A percentile compares a stretch with the other conserved stretches of the same genome.
Conservation (phyloP, 2,888 invertebrate species). For the Tipula vernalis region DNA sequence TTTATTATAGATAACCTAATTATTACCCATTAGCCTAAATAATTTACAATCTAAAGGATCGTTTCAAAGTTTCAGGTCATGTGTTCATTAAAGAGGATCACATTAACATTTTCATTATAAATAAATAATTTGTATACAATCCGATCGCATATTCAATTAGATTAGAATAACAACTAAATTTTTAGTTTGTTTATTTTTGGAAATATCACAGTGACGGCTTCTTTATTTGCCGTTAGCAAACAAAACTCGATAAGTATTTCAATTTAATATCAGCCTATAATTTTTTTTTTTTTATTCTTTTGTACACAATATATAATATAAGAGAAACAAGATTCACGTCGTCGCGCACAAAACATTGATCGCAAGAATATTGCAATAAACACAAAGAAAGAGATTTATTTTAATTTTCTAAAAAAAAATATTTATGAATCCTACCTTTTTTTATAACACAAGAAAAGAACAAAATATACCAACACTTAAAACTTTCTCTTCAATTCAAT, state of each 20-base stretch:
- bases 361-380: neutral
- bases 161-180: neutral
- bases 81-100: no score
- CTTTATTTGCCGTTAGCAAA: neutral
- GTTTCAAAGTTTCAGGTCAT: neutral
- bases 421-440: neutral
- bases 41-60: neutral
- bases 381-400: neutral
- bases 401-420: neutral
- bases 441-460: neutral
- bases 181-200: neutral
- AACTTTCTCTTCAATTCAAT: neutral
- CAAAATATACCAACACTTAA: neutral
- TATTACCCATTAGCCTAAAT: neutral
- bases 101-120: neutral
- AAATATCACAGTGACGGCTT: neutral
- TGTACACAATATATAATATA: neutral
- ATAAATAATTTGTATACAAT: neutral
- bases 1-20: neutral
- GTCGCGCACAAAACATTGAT: neutral
- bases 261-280: neutral
- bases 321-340: neutral
- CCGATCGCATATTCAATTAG: neutral
- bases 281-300: neutral
- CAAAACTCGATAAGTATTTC: neutral